Conservation (phyloP, 2,797 vertebrate genomes). For the Capromys pilorides region DNA sequence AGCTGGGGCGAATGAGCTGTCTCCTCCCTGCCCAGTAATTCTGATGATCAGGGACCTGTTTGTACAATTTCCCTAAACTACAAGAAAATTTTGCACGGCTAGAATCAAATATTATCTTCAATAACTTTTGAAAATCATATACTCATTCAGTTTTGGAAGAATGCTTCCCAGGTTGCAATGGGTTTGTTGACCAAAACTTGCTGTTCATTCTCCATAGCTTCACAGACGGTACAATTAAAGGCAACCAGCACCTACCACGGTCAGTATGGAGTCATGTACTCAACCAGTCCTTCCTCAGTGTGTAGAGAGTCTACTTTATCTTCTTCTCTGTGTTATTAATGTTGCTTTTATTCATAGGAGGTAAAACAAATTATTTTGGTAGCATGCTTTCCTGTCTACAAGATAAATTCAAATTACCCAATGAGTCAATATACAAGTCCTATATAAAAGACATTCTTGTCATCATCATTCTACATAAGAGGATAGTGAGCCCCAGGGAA, state of each 20-base stretch:
- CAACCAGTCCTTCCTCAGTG: not conserved
- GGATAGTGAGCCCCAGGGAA: conserved; percentile 25
- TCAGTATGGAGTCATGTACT: not conserved
- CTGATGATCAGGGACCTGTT: not conserved
- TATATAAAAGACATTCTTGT: conserved; percentile 12
- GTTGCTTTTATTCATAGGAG: not conserved
- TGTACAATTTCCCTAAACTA: not conserved
- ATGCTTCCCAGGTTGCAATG: conserved; percentile 13
- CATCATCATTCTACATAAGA: not conserved
- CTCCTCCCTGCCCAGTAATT: not conserved
- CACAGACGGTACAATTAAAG: not conserved
- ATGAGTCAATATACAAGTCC: not conserved
- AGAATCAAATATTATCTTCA: not conserved
- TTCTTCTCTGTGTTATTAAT: not conserved
- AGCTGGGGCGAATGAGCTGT: not conserved
- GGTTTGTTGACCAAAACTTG: not conserved
- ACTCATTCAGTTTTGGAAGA: not conserved
- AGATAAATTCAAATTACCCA: conserved; percentile 27
- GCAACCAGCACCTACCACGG: not conserved
- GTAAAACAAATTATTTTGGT: not conserved
- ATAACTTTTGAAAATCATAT: not conserved
- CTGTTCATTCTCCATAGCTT: not conserved
- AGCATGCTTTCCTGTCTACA: conserved; percentile 5
- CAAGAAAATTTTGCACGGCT: not conserved
- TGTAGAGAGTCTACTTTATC: not conserved